Conservation (phyloP, 2,888 invertebrate genomes). For the Cerastoderma edule region DNA sequence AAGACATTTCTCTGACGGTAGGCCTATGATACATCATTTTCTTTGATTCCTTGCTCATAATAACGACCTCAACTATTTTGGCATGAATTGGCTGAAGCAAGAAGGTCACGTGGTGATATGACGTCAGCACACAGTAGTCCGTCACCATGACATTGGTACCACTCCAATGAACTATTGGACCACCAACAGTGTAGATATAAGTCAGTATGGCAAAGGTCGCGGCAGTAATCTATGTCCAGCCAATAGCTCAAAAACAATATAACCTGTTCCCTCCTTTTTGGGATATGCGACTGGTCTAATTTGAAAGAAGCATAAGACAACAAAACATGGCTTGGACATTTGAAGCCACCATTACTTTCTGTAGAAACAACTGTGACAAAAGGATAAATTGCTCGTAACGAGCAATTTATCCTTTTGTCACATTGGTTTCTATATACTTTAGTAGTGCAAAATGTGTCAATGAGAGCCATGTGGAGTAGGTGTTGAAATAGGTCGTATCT, state of each 20-base stretch:
- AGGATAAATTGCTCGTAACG: not conserved
- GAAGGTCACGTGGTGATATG: too few species aligned
- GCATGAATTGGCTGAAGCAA: too few species aligned
- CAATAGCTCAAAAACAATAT: too few species aligned
- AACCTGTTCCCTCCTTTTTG: too few species aligned
- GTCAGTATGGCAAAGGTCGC: not conserved
- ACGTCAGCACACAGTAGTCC: too few species aligned
- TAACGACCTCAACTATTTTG: too few species aligned
- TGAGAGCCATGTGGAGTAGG: not conserved
- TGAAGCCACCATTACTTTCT: not conserved
- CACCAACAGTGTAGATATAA: not conserved
- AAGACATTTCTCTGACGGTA: too few species aligned
- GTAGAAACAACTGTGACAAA: not conserved
- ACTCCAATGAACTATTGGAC: too few species aligned
- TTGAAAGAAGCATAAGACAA: not conserved
- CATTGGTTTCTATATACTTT: not conserved
- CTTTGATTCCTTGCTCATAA: too few species aligned
- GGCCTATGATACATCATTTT: too few species aligned
- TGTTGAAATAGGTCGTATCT: not conserved
- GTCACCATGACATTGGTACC: too few species aligned
- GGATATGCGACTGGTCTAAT: not conserved
- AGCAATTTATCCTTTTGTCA: not conserved
- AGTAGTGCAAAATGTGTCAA: not conserved
- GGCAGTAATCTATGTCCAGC: too few species aligned
- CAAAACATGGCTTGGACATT: not conserved